Evolutionary conservation across 2,113 vertebrate genomes (phyloP).

Genomic region (Neopipo cinnamomea): DNA sequence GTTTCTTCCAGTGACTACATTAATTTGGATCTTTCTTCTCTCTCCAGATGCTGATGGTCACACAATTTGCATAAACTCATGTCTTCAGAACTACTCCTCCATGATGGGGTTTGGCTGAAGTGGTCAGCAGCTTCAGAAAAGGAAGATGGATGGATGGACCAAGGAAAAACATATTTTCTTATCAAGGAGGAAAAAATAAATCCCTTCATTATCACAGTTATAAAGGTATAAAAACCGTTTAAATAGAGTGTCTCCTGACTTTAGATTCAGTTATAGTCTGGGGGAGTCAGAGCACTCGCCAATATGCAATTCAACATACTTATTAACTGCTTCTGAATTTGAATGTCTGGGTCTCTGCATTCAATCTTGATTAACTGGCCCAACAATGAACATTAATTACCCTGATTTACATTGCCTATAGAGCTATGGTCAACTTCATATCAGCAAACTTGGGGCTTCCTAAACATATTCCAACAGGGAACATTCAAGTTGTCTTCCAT

Average conservation of each 20-base stretch:
- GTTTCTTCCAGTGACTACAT: not conserved
- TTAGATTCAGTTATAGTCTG: not conserved
- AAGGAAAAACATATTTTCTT: not conserved
- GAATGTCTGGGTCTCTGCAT: not conserved
- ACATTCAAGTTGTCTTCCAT: fast-evolving
- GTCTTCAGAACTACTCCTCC: not conserved
- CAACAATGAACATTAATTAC: not conserved
- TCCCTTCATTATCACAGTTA: not conserved
- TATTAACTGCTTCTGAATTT: not conserved
- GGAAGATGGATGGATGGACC: not conserved
- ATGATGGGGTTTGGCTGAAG: not conserved
- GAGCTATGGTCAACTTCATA: not conserved
- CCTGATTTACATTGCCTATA: not conserved
- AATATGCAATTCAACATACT: not conserved
- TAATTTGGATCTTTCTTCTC: not conserved
- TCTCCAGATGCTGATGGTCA: not conserved
- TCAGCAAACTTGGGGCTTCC: not conserved
- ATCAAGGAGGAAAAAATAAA: not conserved
- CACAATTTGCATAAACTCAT: not conserved
- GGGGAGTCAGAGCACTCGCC: not conserved
- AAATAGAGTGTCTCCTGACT: not conserved
- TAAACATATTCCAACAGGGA: not conserved
- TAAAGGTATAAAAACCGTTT: not conserved
- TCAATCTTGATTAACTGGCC: not conserved
- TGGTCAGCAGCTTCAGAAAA: not conserved